Evolutionary conservation across 2,797 vertebrate species (phyloP).

Genomic region (Apodemus agrarius): DNA sequence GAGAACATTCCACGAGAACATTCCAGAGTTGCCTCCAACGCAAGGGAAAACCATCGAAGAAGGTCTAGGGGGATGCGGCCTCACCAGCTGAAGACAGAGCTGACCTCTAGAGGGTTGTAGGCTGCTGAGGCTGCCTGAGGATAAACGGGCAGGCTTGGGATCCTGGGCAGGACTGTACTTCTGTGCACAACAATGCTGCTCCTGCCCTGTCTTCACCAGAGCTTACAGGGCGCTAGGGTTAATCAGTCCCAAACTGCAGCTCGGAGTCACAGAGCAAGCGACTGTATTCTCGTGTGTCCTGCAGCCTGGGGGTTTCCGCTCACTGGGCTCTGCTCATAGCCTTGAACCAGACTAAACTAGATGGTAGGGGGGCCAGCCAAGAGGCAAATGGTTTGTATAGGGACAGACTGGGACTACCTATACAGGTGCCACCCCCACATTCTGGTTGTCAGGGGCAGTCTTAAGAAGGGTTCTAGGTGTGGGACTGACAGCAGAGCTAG

Average conservation of each 20-base stretch:
- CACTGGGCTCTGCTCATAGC: background rate
- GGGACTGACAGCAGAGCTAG: background rate
- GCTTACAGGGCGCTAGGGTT: background rate
- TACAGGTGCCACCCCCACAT: background rate
- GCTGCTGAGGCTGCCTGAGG: background rate
- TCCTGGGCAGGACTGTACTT: background rate
- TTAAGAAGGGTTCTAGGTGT: background rate
- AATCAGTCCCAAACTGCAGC: background rate
- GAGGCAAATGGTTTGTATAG: too few relatives aligned
- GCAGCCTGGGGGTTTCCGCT: background rate
- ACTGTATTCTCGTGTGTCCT: background rate
- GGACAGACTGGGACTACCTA: too few relatives aligned
- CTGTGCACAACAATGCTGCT: background rate
- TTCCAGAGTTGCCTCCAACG: slow-evolving; percentile 13
- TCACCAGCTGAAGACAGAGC: background rate
- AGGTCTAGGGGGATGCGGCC: too few relatives aligned
- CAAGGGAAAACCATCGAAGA: background rate
- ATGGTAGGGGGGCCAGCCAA: background rate
- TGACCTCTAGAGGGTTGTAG: too few relatives aligned
- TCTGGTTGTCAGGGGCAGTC: background rate
- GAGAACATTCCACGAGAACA: background rate
- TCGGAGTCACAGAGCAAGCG: too few relatives aligned
- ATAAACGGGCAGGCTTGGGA: background rate
- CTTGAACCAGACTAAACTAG: background rate
- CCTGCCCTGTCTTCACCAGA: background rate